Conservation (phyloP, 2,113 vertebrate species). For the Chaetodon trifascialis region DNA sequence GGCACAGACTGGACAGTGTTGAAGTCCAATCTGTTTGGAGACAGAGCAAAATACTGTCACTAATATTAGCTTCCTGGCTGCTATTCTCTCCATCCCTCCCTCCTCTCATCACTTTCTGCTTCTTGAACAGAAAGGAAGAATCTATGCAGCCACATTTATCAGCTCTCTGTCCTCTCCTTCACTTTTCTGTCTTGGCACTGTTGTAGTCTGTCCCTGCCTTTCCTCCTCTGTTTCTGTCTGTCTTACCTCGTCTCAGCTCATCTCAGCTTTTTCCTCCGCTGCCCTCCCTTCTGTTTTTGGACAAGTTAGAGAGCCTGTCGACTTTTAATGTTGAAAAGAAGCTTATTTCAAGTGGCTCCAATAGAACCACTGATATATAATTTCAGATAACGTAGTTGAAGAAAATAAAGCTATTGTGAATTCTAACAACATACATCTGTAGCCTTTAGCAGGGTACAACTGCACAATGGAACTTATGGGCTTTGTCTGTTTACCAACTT, state of each 20-base stretch:
- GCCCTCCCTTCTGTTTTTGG: slow-evolving; percentile 8
- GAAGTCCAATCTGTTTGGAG: slow-evolving; percentile 61
- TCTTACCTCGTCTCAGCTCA: neutral
- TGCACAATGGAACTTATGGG: slow-evolving; percentile 1
- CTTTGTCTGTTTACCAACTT: slow-evolving; percentile 11
- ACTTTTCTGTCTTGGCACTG: neutral
- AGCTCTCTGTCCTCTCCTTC: slow-evolving; percentile 14
- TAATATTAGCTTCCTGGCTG: slow-evolving; percentile 46
- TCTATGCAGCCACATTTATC: slow-evolving; percentile 42
- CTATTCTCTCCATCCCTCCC: slow-evolving; percentile 11
- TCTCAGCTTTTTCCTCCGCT: neutral
- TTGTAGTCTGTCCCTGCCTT: slow-evolving; percentile 9
- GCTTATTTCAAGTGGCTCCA: slow-evolving; percentile 43
- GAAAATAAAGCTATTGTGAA: slow-evolving; percentile 16
- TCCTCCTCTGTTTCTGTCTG: slow-evolving; percentile 23
- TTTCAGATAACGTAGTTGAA: slow-evolving; percentile 40
- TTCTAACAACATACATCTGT: neutral
- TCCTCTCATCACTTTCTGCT: slow-evolving; percentile 21
- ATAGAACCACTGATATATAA: slow-evolving; percentile 27
- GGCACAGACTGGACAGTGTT: slow-evolving; percentile 41
- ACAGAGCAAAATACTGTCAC: slow-evolving; percentile 46
- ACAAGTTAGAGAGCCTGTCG: slow-evolving; percentile 6
- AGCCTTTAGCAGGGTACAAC: slow-evolving; percentile 4
- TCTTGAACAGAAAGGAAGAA: slow-evolving; percentile 30
- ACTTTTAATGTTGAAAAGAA: slow-evolving; percentile 27